These are phyloP conservation scores for Smithornis capensis DNA, from an alignment of 2,113 vertebrate species.

Conservation along the genomic window DNA sequence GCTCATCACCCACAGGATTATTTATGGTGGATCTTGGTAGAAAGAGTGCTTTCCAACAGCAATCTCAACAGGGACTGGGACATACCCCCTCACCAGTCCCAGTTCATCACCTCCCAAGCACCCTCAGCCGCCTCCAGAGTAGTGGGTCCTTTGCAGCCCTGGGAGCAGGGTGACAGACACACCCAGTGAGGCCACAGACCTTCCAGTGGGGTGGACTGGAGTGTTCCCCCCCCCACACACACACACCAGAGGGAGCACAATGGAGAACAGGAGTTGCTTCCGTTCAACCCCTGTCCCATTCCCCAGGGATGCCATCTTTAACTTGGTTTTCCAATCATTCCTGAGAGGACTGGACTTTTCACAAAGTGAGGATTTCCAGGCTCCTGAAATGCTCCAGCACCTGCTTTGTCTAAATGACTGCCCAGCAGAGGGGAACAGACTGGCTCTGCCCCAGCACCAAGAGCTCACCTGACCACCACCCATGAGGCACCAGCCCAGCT, in stretches of 20 bases:
- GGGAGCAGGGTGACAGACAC: not conserved
- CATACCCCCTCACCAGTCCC: not conserved
- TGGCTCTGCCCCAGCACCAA: not conserved
- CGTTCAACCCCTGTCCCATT: not conserved
- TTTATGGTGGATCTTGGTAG: not conserved
- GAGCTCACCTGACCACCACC: rapidly evolving
- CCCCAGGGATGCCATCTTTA: not conserved
- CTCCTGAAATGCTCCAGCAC: not conserved
- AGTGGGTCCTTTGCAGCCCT: rapidly evolving
- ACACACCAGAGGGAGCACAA: rapidly evolving
- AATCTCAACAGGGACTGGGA: not conserved
- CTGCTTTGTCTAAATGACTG: rapidly evolving
- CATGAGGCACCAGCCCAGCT: not conserved
- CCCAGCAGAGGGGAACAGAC: rapidly evolving
- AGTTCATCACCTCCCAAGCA: not conserved
- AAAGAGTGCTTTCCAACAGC: not conserved
- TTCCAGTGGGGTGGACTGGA: not conserved
- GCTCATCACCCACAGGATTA: not conserved
- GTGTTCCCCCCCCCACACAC: rapidly evolving
- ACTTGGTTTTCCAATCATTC: not conserved
- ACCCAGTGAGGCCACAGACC: rapidly evolving
- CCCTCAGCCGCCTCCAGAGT: not conserved
- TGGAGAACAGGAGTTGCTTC: rapidly evolving
- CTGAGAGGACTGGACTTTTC: not conserved
- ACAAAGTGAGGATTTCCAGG: not conserved